Base-by-base conservation (phyloP, 1,140 invertebrate genomes). In the Drosophila biarmipes region DNA sequence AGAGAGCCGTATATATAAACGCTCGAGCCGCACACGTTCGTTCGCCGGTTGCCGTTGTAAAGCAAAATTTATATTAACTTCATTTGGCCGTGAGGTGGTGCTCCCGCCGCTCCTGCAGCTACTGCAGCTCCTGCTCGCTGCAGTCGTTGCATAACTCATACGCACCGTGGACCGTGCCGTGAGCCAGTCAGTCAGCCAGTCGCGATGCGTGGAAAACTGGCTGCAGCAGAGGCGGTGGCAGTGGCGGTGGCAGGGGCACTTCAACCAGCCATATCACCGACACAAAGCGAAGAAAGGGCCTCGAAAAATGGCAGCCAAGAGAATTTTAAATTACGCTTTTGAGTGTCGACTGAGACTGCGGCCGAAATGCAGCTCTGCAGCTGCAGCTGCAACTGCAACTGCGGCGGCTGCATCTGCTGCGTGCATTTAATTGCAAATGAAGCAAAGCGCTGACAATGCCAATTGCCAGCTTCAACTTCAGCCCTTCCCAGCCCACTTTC, bases 301-400 rank as follows among this genome's bases (percentile, higher is more conserved):
- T 64, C 68, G 80, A 80, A 76, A 74, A 86, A 86, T 87, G 82
- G 82, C 78, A 89, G 76, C 61, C 80, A 89, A 89, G 84, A 89
- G 84, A 89, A 89, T 89, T 89, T 89, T 89, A 89, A 89, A 89
- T 89, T 89, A 84, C 79, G 76, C 84, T 82, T 87, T 89, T 89
- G 76, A 89, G 84, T 89, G 85, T 74, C 76, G 64, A 73, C 68
- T 17, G 63, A 48, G 58, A 54, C 67, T 53, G 74, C 72, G 61
- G 69, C 78, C 82, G 55, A 87, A 89, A 82, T 82, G 78, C 81
- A 87, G 62, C 72, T 75, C 72, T 75, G 80, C 45, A 51, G 63
- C 40, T 45, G 63, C 49, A 27, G 27, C 42, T 19, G 40, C 15
- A 10, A 17, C 40, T 42, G 40, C 17, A 17, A 8, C 37, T 15